Evolutionary conservation across 2,888 invertebrate species (phyloP).

Genomic region (Eumerus sabulonum): DNA sequence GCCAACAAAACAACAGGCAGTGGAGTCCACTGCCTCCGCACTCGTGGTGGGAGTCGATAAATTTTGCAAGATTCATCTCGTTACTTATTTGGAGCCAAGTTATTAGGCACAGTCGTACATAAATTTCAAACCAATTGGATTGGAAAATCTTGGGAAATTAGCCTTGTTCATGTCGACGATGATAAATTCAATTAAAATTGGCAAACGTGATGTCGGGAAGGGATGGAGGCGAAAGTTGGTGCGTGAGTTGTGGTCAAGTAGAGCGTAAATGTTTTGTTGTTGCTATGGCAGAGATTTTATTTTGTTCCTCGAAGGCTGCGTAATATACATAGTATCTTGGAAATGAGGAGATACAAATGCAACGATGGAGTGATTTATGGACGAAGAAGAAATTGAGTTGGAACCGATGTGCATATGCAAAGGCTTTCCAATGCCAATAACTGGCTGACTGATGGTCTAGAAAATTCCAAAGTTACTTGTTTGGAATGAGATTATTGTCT

Average conservation of each 20-base stretch:
- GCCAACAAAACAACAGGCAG: neutral
- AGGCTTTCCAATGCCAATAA: too few relatives aligned
- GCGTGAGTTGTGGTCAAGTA: slow-evolving; percentile 29
- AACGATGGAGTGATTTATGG: neutral
- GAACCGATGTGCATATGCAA: neutral
- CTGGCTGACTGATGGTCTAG: too few relatives aligned
- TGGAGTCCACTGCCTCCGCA: neutral
- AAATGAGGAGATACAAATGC: neutral
- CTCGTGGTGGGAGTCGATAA: neutral
- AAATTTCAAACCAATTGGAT: slow-evolving; percentile 43
- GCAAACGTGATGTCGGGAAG: slow-evolving; percentile 11
- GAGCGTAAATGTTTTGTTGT: slow-evolving; percentile 21
- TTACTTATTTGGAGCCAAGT: neutral
- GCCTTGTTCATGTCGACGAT: slow-evolving; percentile 20
- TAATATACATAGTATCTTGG: too few relatives aligned
- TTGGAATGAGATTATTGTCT: too few relatives aligned
- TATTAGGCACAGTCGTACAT: slow-evolving; percentile 19
- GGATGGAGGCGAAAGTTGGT: neutral
- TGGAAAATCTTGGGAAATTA: slow-evolving; percentile 30
- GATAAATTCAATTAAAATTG: slow-evolving; percentile 43
- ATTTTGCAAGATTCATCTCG: slow-evolving; percentile 3
- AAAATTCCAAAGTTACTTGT: too few relatives aligned
- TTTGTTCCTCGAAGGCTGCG: too few relatives aligned
- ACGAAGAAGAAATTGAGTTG: neutral
- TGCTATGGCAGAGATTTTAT: slow-evolving; percentile 31